These are phyloP conservation scores for Syrmaticus mikado DNA, from an alignment of 2,113 vertebrate genomes.

Conservation along the genomic window DNA sequence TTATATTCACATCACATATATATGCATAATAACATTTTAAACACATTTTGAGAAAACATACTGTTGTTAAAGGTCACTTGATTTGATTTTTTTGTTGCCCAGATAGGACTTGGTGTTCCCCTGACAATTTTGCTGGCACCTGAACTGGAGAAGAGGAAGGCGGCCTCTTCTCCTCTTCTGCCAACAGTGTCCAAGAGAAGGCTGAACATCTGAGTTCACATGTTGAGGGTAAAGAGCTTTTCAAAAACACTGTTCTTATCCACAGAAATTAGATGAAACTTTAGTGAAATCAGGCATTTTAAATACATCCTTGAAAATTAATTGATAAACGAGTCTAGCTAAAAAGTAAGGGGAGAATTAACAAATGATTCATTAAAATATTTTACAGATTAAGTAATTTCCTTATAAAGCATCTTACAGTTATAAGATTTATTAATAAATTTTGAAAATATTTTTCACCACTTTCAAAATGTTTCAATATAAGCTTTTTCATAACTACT, in stretches of 20 bases:
- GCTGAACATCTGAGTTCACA: not conserved
- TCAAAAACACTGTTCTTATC: not conserved
- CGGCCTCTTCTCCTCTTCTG: not conserved
- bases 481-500: not conserved
- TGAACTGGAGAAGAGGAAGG: not conserved
- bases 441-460: not conserved
- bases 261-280: not conserved
- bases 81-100: not conserved
- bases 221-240: not conserved
- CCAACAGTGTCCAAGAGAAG: not conserved
- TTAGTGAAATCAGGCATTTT: fast-evolving
- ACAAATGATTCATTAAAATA: not conserved
- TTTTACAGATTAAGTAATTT: not conserved
- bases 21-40: not conserved
- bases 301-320: not conserved
- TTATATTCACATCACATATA: not conserved
- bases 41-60: not conserved
- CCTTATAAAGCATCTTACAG: not conserved
- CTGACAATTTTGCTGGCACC: not conserved
- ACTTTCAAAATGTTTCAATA: not conserved
- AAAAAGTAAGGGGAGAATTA: not conserved
- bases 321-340: not conserved
- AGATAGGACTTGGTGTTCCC: not conserved
- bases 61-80: not conserved
- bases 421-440: not conserved